A percentile compares a stretch with the other conserved stretches of the same genome.
Evolutionary conservation across 2,797 vertebrate genomes (phyloP).

Genomic region (Oreortyx pictus): DNA sequence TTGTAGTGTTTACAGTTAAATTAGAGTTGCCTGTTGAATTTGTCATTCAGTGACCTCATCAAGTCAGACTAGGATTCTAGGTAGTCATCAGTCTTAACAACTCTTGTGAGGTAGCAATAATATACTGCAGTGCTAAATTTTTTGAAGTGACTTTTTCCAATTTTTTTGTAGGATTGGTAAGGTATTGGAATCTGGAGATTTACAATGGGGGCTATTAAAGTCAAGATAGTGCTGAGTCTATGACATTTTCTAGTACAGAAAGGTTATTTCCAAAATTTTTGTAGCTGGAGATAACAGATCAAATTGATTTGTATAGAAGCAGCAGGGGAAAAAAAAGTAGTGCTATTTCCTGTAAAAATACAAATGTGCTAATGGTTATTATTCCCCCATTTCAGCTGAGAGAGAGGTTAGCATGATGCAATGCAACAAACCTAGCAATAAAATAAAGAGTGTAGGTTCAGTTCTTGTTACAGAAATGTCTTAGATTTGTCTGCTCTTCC

Average conservation of each 20-base stretch:
- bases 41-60: not conserved
- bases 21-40: not conserved
- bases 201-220: not conserved
- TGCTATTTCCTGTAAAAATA: not conserved
- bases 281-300: not conserved
- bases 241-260: not conserved
- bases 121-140: not conserved
- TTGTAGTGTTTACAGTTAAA: not conserved
- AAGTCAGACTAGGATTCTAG: not conserved
- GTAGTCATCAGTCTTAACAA: not conserved
- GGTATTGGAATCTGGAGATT: not conserved
- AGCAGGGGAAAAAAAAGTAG: accelerated
- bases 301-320: not conserved
- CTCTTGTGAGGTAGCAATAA: not conserved
- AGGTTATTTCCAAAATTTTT: not conserved
- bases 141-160: not conserved
- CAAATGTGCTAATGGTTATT: not conserved
- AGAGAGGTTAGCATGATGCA: not conserved
- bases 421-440: not conserved
- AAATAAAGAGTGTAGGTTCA: not conserved
- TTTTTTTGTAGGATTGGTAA: not conserved
- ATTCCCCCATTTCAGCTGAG: not conserved
- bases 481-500: not conserved
- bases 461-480: not conserved
- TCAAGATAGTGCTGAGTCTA: not conserved